Conservation (phyloP, 2,113 vertebrate genomes). For the Martes martes region DNA sequence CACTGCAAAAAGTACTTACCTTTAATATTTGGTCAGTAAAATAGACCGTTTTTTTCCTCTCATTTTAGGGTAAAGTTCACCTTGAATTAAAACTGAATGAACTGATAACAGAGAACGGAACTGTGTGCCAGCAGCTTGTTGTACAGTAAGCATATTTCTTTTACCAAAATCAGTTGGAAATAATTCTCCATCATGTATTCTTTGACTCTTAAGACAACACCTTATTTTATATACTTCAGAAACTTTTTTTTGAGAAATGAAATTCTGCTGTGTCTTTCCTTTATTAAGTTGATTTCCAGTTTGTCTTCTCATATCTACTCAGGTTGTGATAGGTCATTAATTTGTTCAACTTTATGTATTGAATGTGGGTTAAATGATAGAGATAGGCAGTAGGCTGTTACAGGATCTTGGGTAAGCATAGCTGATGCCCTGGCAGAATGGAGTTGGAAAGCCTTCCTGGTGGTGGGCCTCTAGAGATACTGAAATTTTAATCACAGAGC, state of each 20-base stretch:
- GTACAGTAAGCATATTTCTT: slow-evolving; percentile 89
- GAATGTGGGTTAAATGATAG: not conserved
- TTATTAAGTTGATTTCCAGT: slow-evolving; percentile 18
- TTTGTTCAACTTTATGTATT: not conserved
- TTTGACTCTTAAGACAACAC: slow-evolving; percentile 17
- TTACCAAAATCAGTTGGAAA: slow-evolving; percentile 36
- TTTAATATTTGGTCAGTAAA: slow-evolving; percentile 53
- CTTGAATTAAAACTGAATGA: slow-evolving; percentile 97
- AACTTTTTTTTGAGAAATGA: slow-evolving; percentile 23
- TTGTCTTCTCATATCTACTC: slow-evolving; percentile 15
- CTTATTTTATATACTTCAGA: slow-evolving; percentile 48
- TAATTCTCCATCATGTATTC: slow-evolving; percentile 31
- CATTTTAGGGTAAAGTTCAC: slow-evolving; percentile 95
- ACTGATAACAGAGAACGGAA: slow-evolving; percentile 96
- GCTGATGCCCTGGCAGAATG: not conserved
- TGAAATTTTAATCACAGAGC: not conserved
- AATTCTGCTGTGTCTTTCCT: slow-evolving; percentile 2
- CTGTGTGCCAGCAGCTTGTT: slow-evolving; percentile 92
- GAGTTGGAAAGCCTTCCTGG: not conserved
- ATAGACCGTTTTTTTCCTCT: slow-evolving; percentile 52
- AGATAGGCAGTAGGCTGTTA: not conserved
- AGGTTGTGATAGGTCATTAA: slow-evolving; percentile 27
- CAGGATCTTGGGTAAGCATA: not conserved
- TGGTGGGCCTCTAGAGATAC: not conserved
- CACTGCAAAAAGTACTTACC: slow-evolving; percentile 38